Evolutionary conservation across 2,797 vertebrate species (phyloP), one percentile per base, ranked within the genome.

Genomic region (Fistularia tabacaria): DNA sequence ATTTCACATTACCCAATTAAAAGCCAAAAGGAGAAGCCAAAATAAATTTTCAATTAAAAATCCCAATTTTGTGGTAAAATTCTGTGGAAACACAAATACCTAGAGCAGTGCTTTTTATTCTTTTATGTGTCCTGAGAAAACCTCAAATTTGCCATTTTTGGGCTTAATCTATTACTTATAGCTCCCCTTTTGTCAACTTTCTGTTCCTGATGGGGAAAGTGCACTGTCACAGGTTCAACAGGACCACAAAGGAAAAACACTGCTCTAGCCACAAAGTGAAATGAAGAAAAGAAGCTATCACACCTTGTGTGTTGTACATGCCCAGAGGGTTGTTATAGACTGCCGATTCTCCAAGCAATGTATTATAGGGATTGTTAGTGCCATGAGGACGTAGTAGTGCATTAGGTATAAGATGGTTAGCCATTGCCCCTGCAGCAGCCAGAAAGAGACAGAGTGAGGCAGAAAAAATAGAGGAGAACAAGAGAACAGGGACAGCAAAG

Each of bases 321-420:
- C 94, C 97, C 93, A 96, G 92, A 86, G 97, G 95, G 95, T 98
- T 96, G 97, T 98, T 99, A 99, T 94, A 98, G 93, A 97, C 92
- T 78, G 94, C 94, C 84, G 96, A 95, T 90, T 99, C 97, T 93
- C 95, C 97, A 88, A 99, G 95, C 95, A 99, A 95, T 92, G 97
- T 98, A 89, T 98, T 99, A 98, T 99, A 99, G 89, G 96, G 97
- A 94, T 99, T 99, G 95, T 98, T 99, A 97, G 95, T 97, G 93
- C 95, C 94, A 94, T 98, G 96, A 92, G 97, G 94, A 93, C 97
- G 97, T 90, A 99, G 97, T 84, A 99, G 97, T 90, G 97, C 95
- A 92, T 97, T 99, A 94, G 95, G 96, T 93, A 99, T 97, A 93
- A 99, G 95, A 95, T 99, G 97, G 90, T 99, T 99, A 96, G 96